phyloP scores from a whole-genome alignment of 2,113 vertebrate genomes.

The Channa argus region DNA sequence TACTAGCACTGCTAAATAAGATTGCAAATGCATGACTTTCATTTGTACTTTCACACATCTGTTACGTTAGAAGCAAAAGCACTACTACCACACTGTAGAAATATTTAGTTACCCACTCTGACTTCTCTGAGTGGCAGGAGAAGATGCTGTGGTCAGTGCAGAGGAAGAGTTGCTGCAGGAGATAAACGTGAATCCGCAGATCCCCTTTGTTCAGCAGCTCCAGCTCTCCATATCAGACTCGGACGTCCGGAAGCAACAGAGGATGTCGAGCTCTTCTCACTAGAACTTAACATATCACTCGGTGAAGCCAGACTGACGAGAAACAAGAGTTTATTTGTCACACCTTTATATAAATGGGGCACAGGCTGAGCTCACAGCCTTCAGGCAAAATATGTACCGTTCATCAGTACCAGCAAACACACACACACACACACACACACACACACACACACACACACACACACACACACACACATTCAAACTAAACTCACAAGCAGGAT shows the following conservation, averaged over 20 bases:
- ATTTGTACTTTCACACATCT: no score
- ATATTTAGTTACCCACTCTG: no score
- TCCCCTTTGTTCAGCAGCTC: slow-evolving; percentile 30
- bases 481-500: slow-evolving; percentile 17
- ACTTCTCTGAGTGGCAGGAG: slow-evolving; percentile 30
- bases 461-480: slow-evolving; percentile 32
- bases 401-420: slow-evolving; percentile 44
- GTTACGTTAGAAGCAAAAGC: no score
- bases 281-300: background rate
- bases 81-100: no score
- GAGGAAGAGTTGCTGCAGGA: slow-evolving; percentile 56
- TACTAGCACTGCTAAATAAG: no score
- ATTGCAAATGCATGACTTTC: no score
- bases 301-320: slow-evolving; percentile 33
- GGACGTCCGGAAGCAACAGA: slow-evolving; percentile 26
- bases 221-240: background rate
- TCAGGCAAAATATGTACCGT: slow-evolving; percentile 63
- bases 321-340: slow-evolving; percentile 76
- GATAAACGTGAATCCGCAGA: slow-evolving; percentile 71
- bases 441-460: slow-evolving; percentile 34
- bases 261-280: background rate
- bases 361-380: slow-evolving; percentile 69
- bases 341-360: slow-evolving; percentile 67
- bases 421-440: slow-evolving; percentile 34
- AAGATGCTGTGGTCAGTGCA: background rate